Base-by-base conservation (phyloP, 2,113 vertebrate species). In the Pyxicephalus adspersus region DNA sequence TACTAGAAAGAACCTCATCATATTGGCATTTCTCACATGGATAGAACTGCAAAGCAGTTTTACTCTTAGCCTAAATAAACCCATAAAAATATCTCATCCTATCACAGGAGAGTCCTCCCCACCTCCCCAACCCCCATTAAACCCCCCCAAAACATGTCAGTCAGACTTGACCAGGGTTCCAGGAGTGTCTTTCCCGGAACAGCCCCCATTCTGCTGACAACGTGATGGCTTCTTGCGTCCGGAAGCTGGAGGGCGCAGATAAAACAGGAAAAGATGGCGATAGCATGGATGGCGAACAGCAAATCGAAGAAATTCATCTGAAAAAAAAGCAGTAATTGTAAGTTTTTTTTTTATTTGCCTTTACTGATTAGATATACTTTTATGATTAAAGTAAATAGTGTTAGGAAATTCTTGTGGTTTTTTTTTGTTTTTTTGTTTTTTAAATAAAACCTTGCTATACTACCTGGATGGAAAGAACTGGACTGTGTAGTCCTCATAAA, bases 211-310 rank as follows among this genome's bases (percentile, higher is more conserved):
- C 26, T 82, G 61, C 63, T 74, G 80, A 26, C 34, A 17, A 20
- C 66, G 70, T 52, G 63, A 73, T 74, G 80, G 63, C 70, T 82
- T 82, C 28, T 23, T 64, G 51, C 80, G 80, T 18, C 67, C 78
- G 19, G 80, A 55, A 57, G 80, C 71, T 28, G 80, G 80, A 3
- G 80, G 80, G 29, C 80, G 80, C 29, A 82, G 29, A 54, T 66
- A 82, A 29, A 82, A 82, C 51, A 82, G 64, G 29, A 82, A 82
- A 61, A 82, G 80, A 23, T 82, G 80, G 38, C 70, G 80, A 23
- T 82, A 82, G 66, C 80, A 75, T 29, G 71, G 80, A 54, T 82
- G 80, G 28, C 50, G 72, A 20, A 82, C 26, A 25, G 80, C 80
- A 74, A 82, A 82, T 17, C 54, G 3, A 29, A 82, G 23, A 50